Evolutionary conservation across 2,797 vertebrate genomes (phyloP).

Genomic region (Myotis vivesi): DNA sequence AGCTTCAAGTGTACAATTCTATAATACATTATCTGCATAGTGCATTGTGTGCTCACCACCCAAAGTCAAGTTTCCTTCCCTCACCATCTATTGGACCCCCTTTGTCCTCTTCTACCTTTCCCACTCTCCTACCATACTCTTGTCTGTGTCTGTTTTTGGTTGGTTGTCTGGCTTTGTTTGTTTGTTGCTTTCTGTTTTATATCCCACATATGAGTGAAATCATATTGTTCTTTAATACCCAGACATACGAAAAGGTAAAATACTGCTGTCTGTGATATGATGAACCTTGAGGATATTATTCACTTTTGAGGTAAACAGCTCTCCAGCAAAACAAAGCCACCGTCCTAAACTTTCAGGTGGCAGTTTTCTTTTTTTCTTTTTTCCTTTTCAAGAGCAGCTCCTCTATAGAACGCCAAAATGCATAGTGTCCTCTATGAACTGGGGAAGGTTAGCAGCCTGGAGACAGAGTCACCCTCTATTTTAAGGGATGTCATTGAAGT

Average conservation of each 20-base stretch:
- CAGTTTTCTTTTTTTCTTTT: not conserved
- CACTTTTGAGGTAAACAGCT: not conserved
- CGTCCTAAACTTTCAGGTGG: not conserved
- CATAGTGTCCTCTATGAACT: not conserved
- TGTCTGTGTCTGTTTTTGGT: not conserved
- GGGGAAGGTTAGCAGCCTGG: not conserved
- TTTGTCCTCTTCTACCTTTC: not conserved
- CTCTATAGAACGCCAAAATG: not conserved
- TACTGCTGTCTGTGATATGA: not conserved
- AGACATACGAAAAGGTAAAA: not conserved
- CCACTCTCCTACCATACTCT: not conserved
- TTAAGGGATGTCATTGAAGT: slow-evolving; percentile 21
- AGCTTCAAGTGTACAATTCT: not conserved
- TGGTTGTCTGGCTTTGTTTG: not conserved
- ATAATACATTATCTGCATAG: not conserved
- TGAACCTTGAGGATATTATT: not conserved
- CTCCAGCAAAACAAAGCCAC: not conserved
- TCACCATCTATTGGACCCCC: not conserved
- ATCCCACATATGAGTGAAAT: not conserved
- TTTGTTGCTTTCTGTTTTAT: not conserved
- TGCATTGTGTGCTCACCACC: not conserved
- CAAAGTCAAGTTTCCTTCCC: not conserved
- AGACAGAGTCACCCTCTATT: not conserved
- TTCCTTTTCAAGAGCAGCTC: not conserved
- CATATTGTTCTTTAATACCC: not conserved